Percentiles rank a stretch among this genome's conserved stretches.
Conservation (phyloP, 2,888 invertebrate species). For the Brenthis ino region DNA sequence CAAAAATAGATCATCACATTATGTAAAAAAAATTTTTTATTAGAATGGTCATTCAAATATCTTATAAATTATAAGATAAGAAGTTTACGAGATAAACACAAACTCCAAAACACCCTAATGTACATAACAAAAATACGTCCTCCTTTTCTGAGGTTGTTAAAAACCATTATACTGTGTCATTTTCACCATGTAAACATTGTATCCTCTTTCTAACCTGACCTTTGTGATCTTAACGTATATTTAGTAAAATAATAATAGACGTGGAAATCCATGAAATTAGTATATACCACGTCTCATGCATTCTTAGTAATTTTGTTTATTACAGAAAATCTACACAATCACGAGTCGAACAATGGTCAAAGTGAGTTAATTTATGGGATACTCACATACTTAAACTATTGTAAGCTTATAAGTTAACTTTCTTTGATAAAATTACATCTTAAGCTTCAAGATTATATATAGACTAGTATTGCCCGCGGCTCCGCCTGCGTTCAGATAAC, state of each 20-base stretch:
- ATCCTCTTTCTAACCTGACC: neutral
- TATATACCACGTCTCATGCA: neutral
- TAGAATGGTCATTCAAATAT: too few species aligned
- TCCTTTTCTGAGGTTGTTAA: too few species aligned
- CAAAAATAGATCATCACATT: too few species aligned
- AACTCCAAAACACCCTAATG: too few species aligned
- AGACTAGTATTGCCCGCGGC: too few species aligned
- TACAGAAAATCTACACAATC: conserved; percentile 17
- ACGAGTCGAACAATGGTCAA: conserved; percentile 20
- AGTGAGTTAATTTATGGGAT: conserved; percentile 35
- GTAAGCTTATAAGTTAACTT: conserved; percentile 36
- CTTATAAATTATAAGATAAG: too few species aligned
- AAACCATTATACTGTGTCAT: neutral
- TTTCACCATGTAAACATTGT: neutral
- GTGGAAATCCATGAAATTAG: neutral
- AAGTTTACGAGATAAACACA: too few species aligned
- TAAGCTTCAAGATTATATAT: conserved; percentile 11
- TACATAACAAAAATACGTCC: too few species aligned
- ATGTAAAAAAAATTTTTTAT: too few species aligned
- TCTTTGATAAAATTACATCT: conserved; percentile 29
- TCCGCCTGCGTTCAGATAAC: too few species aligned
- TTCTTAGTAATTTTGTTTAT: conserved; percentile 13
- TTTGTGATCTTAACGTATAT: neutral
- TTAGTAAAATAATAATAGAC: neutral
- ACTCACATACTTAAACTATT: conserved; percentile 39